phyloP scores from a whole-genome alignment of 2,797 vertebrate genomes.

The Anisognathus igniventris region DNA sequence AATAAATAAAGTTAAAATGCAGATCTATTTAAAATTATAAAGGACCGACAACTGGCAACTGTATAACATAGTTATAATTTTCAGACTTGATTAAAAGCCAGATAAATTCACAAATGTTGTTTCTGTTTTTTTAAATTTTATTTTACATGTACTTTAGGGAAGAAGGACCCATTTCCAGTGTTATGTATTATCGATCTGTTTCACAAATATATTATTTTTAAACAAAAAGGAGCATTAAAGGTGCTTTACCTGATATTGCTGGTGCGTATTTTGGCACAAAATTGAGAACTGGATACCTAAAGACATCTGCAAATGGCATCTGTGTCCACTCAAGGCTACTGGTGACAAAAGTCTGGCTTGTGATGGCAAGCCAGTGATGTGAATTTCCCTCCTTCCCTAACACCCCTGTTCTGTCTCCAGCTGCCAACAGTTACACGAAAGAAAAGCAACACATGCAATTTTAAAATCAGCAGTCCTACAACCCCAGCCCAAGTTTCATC shows the following conservation, averaged over 20 bases:
- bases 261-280: slow-evolving; percentile 57
- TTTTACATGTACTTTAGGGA: slow-evolving; percentile 55
- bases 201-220: slow-evolving; percentile 79
- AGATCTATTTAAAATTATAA: slow-evolving; percentile 65
- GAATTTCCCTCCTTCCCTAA: background rate
- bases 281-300: background rate
- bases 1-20: slow-evolving; percentile 79
- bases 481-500: background rate
- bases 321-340: background rate
- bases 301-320: background rate
- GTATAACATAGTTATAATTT: slow-evolving; percentile 44
- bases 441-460: background rate
- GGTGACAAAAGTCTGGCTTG: background rate
- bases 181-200: slow-evolving; percentile 56
- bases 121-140: background rate
- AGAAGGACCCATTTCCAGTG: slow-evolving; percentile 78
- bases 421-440: background rate
- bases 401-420: background rate
- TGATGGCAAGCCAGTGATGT: background rate
- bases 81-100: slow-evolving; percentile 58
- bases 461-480: background rate
- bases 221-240: slow-evolving; percentile 70
- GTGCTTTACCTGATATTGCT: slow-evolving; percentile 69
- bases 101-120: slow-evolving; percentile 9
- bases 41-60: slow-evolving; percentile 36